A percentile compares a stretch with the other conserved stretches of the same genome.
phyloP scores from a whole-genome alignment of 2,888 invertebrate genomes.

The Volucella inflata region DNA sequence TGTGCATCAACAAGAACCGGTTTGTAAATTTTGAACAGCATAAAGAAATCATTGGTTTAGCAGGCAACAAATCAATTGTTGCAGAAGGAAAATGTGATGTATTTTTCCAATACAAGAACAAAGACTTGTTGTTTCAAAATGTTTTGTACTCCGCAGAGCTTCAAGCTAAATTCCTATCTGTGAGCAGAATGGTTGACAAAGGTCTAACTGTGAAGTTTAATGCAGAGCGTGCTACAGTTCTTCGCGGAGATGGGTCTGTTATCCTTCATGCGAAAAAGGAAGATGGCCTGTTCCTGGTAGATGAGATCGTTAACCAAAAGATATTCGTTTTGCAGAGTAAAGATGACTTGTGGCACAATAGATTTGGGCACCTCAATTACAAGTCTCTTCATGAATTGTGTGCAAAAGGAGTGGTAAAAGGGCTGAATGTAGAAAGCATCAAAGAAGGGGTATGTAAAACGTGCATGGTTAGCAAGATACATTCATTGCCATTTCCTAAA shows the following conservation, averaged over 20 bases:
- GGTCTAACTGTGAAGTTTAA: slow-evolving; percentile 63
- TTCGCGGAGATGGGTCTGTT: slow-evolving; percentile 28
- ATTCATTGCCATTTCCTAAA: slow-evolving; percentile 51
- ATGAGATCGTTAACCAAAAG: slow-evolving; percentile 18
- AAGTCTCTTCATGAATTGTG: slow-evolving; percentile 52
- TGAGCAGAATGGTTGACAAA: slow-evolving; percentile 70
- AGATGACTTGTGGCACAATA: slow-evolving; percentile 50
- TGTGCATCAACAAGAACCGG: too few relatives aligned
- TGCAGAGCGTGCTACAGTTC: slow-evolving; percentile 39
- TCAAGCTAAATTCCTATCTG: slow-evolving; percentile 70
- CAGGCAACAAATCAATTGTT: too few relatives aligned
- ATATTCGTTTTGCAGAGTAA: slow-evolving; percentile 31
- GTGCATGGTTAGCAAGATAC: slow-evolving; percentile 61
- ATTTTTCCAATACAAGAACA: slow-evolving; percentile 55
- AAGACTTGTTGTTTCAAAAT: slow-evolving; percentile 61
- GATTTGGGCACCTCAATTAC: slow-evolving; percentile 66
- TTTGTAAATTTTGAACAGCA: too few relatives aligned
- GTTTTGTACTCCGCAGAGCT: slow-evolving; percentile 66
- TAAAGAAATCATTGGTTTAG: too few relatives aligned
- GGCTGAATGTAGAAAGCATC: slow-evolving; percentile 26
- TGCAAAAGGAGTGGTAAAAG: slow-evolving; percentile 58
- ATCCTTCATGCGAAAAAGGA: slow-evolving; percentile 37
- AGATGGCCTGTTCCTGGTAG: slow-evolving; percentile 31
- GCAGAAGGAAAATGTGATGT: too few relatives aligned
- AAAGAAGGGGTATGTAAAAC: slow-evolving; percentile 20